Conservation (phyloP, 2,797 vertebrate species). For the Sorex maritimensis region DNA sequence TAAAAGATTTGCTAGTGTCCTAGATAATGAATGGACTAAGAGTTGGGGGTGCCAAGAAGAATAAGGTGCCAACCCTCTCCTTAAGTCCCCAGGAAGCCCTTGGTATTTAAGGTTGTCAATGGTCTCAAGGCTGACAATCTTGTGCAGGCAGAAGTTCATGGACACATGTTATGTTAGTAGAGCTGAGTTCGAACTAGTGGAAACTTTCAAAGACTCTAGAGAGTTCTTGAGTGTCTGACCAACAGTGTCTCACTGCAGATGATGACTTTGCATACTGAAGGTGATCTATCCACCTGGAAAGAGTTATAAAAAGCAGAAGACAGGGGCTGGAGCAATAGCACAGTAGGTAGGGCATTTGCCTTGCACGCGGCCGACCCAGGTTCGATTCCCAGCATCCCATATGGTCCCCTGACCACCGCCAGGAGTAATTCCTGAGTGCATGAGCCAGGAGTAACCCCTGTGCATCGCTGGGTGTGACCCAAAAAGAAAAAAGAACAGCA, state of each 20-base stretch:
- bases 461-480: too few species aligned
- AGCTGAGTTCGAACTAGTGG: neutral
- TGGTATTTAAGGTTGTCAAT: neutral
- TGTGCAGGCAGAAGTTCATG: too few species aligned
- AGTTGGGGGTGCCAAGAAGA: neutral
- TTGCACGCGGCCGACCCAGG: too few species aligned
- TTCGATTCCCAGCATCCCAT: too few species aligned
- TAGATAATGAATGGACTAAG: too few species aligned
- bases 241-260: neutral
- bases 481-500: neutral
- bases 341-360: too few species aligned
- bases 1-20: neutral
- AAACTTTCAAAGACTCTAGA: neutral
- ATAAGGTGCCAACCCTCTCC: neutral
- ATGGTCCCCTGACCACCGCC: too few species aligned
- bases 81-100: neutral
- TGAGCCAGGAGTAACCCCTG: too few species aligned
- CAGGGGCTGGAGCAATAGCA: too few species aligned
- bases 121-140: neutral
- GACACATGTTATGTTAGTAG: fast-evolving
- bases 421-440: too few species aligned
- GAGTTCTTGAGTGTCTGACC: neutral
- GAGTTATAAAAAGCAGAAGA: neutral
- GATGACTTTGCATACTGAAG: neutral
- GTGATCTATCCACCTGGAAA: neutral